Percentiles rank a stretch among this genome's conserved stretches.
phyloP scores from a whole-genome alignment of 2,888 invertebrate species.

The Rotaria macrura region DNA sequence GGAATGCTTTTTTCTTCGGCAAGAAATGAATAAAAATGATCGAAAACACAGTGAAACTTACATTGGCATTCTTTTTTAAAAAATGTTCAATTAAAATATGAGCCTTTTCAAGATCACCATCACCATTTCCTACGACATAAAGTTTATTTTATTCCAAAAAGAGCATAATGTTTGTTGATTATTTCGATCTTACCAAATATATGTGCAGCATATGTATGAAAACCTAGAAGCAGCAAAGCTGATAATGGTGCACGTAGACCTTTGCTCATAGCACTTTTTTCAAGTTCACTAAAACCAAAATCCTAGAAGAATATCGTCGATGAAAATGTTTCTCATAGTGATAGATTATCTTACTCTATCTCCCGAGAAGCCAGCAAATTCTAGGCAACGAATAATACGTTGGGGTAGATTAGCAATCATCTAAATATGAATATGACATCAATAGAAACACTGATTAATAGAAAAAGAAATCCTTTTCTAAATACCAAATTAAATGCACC shows the following conservation, averaged over 20 bases:
- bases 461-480: too few relatives aligned
- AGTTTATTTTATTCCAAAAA: too few relatives aligned
- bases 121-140: constrained; percentile 53
- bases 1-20: too few relatives aligned
- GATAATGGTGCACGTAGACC: constrained; percentile 76
- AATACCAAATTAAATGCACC: constrained; percentile 76
- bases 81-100: constrained; percentile 60
- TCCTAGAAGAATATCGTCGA: constrained; percentile 55
- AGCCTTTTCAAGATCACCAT: constrained; percentile 68
- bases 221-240: constrained; percentile 70
- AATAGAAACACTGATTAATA: too few relatives aligned
- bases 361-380: constrained; percentile 84
- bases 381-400: constrained; percentile 70
- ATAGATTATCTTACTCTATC: constrained; percentile 52
- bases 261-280: constrained; percentile 61
- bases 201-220: constrained; percentile 72
- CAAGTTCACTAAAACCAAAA: constrained; percentile 64
- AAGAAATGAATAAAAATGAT: too few relatives aligned
- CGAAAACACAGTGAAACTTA: constrained; percentile 39
- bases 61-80: constrained; percentile 60
- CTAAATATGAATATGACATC: constrained; percentile 47
- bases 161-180: too few relatives aligned
- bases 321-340: too few relatives aligned
- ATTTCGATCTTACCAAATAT: constrained; percentile 58
- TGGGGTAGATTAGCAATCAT: constrained; percentile 81